Base-by-base conservation (phyloP, 2,888 invertebrate species). In the Drosophila diplacantha region DNA sequence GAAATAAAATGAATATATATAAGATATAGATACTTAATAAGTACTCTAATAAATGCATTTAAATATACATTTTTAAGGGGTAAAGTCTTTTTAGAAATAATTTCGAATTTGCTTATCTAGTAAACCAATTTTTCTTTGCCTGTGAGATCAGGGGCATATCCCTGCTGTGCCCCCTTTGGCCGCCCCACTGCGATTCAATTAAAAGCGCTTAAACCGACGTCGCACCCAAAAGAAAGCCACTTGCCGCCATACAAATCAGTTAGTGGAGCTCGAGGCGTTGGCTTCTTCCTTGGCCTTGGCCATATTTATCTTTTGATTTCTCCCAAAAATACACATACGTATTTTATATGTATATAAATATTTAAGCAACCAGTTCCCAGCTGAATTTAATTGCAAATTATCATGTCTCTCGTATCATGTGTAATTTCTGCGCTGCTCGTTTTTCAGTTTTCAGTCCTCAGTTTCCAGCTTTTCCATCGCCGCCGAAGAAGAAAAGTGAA, bases 201-300 rank as follows among this genome's bases (percentile, higher is more conserved):
- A 81, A 81, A 81, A 75, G 44, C 76, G 77, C 77, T 78, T 81
- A 78, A 78, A 22, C 44, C 53, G 14, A 37, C 32, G 16, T 67
- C 82, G 78, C 80, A 78, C 82, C 78, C 78, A 81, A 78, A 81
- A 78, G 81, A 77, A 77, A 77, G 67, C 54, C 49, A 66, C 64
- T 37, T 34, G 35, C 60, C 73, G 65, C 73, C 75, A 78, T 55
- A 71, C 66, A 72, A 72, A 72, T 75, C 75, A 75, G 75, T 72
- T 74, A 63, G 41, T 63, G 53, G 44, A 62, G 64, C 64, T 62
- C 41, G 54, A 53, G 52, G 53, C 50, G 53, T 60, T 54, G 70
- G 65, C 81, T 75, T 74, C 76, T 78, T 74, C 82, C 74, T 62
- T 58, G 53, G 62, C 62, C 67, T 72, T 72, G 75, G 59, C 68